Evolutionary conservation across 2,888 invertebrate species (phyloP).

Genomic region (Vandiemenella viatica): DNA sequence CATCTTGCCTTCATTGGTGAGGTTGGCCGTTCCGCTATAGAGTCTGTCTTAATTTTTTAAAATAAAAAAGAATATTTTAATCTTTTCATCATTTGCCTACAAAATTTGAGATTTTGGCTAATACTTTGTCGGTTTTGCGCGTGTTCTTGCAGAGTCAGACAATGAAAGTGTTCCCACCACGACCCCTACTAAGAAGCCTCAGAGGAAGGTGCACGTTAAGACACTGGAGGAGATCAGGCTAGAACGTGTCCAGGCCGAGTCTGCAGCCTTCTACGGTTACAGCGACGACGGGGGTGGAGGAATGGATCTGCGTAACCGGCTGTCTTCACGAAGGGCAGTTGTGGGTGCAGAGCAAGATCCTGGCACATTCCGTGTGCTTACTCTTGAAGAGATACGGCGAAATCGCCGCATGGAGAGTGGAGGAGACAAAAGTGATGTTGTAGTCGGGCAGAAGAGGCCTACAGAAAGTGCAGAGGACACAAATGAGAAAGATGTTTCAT

Average conservation of each 20-base stretch:
- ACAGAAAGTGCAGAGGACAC: background rate
- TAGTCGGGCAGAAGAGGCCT: background rate
- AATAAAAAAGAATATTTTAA: conserved; percentile 3
- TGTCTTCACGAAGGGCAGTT: background rate
- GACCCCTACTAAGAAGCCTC: conserved; percentile 36
- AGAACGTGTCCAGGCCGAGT: conserved; percentile 53
- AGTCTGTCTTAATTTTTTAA: conserved; percentile 3
- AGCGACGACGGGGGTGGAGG: conserved; percentile 23
- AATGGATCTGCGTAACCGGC: conserved; percentile 3
- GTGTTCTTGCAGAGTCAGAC: conserved; percentile 67
- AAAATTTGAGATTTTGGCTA: background rate
- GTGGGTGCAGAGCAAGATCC: background rate
- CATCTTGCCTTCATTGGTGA: no score
- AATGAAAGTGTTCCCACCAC: conserved; percentile 52
- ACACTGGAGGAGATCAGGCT: conserved; percentile 52
- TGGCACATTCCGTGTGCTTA: conserved; percentile 37
- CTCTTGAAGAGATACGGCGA: conserved; percentile 34
- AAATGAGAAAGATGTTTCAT: no score
- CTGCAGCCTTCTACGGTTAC: conserved; percentile 56
- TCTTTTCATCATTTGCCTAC: no score
- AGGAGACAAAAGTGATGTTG: conserved; percentile 10
- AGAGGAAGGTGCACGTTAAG: conserved; percentile 35
- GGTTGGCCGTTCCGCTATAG: no score
- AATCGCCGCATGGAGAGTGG: conserved; percentile 13
- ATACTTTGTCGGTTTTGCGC: conserved; percentile 6